Conservation (phyloP, 1,140 invertebrate species). For the Psilanteris sp. region DNA sequence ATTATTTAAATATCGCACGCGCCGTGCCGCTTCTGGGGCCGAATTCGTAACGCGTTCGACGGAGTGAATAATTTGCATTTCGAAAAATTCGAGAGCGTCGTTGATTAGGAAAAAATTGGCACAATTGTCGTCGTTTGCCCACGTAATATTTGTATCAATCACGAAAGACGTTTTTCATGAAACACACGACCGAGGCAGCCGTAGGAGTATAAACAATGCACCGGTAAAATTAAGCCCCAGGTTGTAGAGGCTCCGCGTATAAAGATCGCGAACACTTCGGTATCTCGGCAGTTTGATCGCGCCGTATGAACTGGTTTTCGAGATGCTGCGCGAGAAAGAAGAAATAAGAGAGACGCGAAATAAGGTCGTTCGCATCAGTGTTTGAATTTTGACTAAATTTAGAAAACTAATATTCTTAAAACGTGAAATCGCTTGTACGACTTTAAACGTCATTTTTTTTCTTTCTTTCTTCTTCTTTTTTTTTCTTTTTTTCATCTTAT, state of each 20-base stretch:
- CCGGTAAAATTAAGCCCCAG: conserved; percentile 28
- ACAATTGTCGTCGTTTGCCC: conserved; percentile 34
- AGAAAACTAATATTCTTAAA: neutral
- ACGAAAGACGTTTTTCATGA: conserved; percentile 3
- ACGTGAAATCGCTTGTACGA: too few relatives aligned
- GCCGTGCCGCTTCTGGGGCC: too few relatives aligned
- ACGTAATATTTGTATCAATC: conserved; percentile 53
- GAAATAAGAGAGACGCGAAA: conserved; percentile 31
- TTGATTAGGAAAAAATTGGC: conserved; percentile 4
- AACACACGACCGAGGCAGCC: conserved; percentile 6
- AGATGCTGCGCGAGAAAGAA: conserved; percentile 51
- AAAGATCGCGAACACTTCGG: conserved; percentile 68
- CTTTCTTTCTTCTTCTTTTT: too few relatives aligned
- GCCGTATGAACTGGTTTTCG: conserved; percentile 73
- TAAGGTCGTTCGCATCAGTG: conserved; percentile 71
- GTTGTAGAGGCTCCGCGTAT: conserved; percentile 39
- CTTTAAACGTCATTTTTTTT: too few relatives aligned
- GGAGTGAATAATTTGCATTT: too few relatives aligned
- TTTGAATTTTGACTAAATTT: conserved; percentile 64
- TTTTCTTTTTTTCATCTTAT: too few relatives aligned
- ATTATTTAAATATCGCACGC: too few relatives aligned
- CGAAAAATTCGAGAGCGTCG: too few relatives aligned
- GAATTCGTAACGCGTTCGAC: too few relatives aligned
- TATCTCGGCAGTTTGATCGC: conserved; percentile 64
- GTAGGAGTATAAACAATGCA: conserved; percentile 49